phyloP scores from a whole-genome alignment of 2,113 vertebrate genomes.

The Chlorocebus sabaeus region DNA sequence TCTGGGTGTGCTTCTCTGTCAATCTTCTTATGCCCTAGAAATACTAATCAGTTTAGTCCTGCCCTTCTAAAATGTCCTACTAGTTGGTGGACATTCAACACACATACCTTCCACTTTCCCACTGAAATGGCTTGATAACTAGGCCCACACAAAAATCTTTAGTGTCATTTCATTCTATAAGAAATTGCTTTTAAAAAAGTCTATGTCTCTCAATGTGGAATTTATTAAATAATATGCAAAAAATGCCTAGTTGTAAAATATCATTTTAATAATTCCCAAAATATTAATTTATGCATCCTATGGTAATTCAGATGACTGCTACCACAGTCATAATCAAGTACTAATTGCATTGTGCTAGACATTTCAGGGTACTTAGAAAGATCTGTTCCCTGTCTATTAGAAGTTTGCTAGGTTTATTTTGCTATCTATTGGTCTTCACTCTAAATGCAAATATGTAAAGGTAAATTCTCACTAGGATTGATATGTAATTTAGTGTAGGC shows the following conservation, averaged over 20 bases:
- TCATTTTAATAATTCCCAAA: not conserved
- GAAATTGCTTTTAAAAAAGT: not conserved
- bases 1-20: not conserved
- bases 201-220: not conserved
- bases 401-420: not conserved
- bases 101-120: not conserved
- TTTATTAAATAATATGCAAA: not conserved
- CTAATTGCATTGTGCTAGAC: not conserved
- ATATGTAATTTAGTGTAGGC: not conserved
- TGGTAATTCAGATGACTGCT: not conserved
- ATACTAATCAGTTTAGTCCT: not conserved
- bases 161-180: not conserved
- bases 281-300: not conserved
- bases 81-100: not conserved
- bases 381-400: not conserved
- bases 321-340: not conserved
- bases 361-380: not conserved
- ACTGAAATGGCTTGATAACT: not conserved
- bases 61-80: not conserved
- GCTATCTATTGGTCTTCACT: not conserved
- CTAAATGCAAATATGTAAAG: not conserved
- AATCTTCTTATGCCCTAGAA: not conserved
- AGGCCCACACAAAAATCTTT: not conserved
- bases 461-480: not conserved
- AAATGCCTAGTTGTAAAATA: not conserved